A percentile compares a stretch with the other conserved stretches of the same genome.
phyloP scores from a whole-genome alignment of 2,888 invertebrate species.

The Allygus modestus region DNA sequence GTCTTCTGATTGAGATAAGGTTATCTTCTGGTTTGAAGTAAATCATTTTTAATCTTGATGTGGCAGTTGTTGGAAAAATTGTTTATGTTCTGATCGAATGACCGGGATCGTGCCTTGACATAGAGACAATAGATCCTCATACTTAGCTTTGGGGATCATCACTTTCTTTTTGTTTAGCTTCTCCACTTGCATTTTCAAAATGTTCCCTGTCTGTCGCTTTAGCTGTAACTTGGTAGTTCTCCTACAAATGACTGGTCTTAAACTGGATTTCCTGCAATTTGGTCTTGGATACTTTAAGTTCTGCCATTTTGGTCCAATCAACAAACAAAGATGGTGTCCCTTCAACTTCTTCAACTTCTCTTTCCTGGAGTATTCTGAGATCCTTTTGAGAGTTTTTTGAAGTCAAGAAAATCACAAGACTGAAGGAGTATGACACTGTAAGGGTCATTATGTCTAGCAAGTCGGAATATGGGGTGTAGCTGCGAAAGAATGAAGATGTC shows the following conservation, averaged over 20 bases:
- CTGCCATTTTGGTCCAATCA: constrained; percentile 40
- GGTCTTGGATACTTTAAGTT: constrained; percentile 17
- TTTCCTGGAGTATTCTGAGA: no score
- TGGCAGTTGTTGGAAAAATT: constrained; percentile 48
- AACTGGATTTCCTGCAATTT: constrained; percentile 24
- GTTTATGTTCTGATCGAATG: constrained; percentile 36
- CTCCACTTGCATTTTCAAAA: constrained; percentile 22
- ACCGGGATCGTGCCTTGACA: constrained; percentile 27
- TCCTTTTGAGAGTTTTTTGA: not conserved
- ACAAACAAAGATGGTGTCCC: constrained; percentile 8
- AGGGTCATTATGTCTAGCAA: not conserved
- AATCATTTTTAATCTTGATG: constrained; percentile 25
- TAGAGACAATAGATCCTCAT: constrained; percentile 37
- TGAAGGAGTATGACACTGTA: not conserved
- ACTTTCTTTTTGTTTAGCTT: constrained; percentile 43
- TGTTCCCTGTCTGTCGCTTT: constrained; percentile 17
- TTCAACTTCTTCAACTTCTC: not conserved
- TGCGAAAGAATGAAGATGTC: constrained; percentile 15
- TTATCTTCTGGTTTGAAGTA: no score
- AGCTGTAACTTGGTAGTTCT: constrained; percentile 33
- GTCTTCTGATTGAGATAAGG: no score
- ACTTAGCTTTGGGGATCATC: constrained; percentile 30
- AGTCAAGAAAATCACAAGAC: not conserved
- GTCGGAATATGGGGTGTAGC: constrained; percentile 15
- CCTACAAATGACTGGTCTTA: constrained; percentile 37